Evolutionary conservation across 2,888 invertebrate genomes (phyloP).

Genomic region (Meta bourneti): DNA sequence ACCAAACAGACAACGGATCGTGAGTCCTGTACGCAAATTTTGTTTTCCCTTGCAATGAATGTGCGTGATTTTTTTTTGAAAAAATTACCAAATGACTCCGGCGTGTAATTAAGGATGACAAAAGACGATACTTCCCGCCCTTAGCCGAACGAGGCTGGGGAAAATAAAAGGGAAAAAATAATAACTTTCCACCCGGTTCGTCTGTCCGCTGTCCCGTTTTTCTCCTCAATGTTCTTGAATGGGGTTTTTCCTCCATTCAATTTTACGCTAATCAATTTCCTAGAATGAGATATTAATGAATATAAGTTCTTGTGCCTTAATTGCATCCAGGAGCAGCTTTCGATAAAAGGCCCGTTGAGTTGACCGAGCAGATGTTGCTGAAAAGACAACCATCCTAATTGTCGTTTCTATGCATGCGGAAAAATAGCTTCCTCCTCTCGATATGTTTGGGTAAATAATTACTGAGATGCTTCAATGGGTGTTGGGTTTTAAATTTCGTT

Average conservation of each 20-base stretch:
- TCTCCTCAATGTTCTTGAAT: not conserved
- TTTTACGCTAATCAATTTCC: slow-evolving; percentile 63
- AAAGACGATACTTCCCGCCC: slow-evolving; percentile 31
- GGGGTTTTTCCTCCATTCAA: slow-evolving; percentile 28
- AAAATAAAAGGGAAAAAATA: slow-evolving; percentile 23
- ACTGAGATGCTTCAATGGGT: not conserved
- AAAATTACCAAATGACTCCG: slow-evolving; percentile 37
- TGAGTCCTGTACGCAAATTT: not conserved
- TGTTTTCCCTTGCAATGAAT: not conserved
- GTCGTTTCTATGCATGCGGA: not conserved
- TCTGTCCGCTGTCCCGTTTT: not conserved
- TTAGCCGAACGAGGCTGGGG: not conserved
- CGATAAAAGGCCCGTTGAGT: slow-evolving; percentile 1
- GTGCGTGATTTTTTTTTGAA: not conserved
- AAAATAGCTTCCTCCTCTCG: not conserved
- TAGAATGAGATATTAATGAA: slow-evolving; percentile 44
- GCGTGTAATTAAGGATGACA: slow-evolving; percentile 55
- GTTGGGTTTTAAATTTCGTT: not conserved
- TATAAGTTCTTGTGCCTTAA: slow-evolving; percentile 7
- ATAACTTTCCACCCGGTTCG: slow-evolving; percentile 4
- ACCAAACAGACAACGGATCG: not conserved
- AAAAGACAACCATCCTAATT: not conserved
- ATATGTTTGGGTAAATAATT: not conserved
- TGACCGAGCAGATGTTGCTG: slow-evolving; percentile 9
- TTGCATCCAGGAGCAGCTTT: not conserved